Conservation (phyloP, 1,140 invertebrate species). For the Teleopsis dalmanni region DNA sequence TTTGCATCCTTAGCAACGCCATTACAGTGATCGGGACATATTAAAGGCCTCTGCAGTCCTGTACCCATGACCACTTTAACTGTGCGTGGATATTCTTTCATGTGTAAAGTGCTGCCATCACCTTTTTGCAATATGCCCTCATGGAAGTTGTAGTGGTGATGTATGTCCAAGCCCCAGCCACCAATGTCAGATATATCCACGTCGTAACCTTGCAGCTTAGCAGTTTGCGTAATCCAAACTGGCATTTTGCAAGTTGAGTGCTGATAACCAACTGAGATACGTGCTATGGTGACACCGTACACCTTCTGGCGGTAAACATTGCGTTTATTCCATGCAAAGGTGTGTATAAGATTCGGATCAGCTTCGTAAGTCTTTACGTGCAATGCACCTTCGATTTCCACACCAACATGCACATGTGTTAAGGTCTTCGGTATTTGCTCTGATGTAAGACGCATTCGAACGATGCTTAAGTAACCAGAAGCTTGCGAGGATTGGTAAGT, state of each 20-base stretch:
- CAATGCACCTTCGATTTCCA: slow-evolving; percentile 85
- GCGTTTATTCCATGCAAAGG: slow-evolving; percentile 93
- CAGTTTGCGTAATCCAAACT: slow-evolving; percentile 91
- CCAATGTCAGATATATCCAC: slow-evolving; percentile 95
- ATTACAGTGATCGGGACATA: slow-evolving; percentile 74
- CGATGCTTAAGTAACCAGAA: slow-evolving; percentile 84
- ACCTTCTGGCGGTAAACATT: slow-evolving; percentile 97
- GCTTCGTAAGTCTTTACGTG: slow-evolving; percentile 91
- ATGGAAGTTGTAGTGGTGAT: slow-evolving; percentile 97
- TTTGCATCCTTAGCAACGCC: slow-evolving; percentile 77
- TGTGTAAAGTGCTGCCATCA: slow-evolving; percentile 85
- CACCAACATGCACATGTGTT: slow-evolving; percentile 79
- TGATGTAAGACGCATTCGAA: slow-evolving; percentile 84
- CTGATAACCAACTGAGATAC: slow-evolving; percentile 89
- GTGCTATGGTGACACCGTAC: slow-evolving; percentile 78
- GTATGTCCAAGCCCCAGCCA: slow-evolving; percentile 95
- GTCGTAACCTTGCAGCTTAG: slow-evolving; percentile 91
- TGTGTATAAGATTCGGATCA: slow-evolving; percentile 88
- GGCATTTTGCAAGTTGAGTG: slow-evolving; percentile 77
- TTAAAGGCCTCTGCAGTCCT: slow-evolving; percentile 70
- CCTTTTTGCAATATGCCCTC: slow-evolving; percentile 95
- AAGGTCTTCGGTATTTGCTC: slow-evolving; percentile 69
- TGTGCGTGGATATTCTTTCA: slow-evolving; percentile 85
- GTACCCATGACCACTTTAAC: slow-evolving; percentile 91
- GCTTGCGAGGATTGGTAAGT: slow-evolving; percentile 90